Base-by-base conservation (phyloP, 64 coral and sea anemone species). In the Astreopora myriophthalma region DNA sequence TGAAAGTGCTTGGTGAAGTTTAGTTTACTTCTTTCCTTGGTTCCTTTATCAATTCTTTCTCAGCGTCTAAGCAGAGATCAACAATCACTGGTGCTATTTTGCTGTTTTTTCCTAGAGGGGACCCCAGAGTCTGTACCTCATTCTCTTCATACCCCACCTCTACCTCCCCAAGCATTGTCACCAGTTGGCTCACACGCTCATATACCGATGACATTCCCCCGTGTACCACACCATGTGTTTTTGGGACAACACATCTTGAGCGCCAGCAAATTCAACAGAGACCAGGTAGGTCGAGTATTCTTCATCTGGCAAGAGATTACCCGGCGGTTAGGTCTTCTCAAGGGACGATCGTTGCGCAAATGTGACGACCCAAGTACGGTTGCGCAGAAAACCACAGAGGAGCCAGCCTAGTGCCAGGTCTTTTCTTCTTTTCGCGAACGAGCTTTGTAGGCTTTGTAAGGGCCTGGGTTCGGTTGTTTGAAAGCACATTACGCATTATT, bases 221-320 rank as follows among this genome's bases (percentile, higher is more conserved):
- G 76, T 71, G 40, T 92, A 16, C 90, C 90, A 33, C 5, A 20
- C 58, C 80, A 95, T 27, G 93, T 89, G 58, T 74, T 95, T 39
- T 73, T 46, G 24, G 88, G 81, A 34, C 87, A 83, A 67, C 89
- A 91, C 80, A 85, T 95, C 34, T 73, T 95, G 42, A 86, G 87
- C 10, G 93, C 88, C 19, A 91, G 88, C 35, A 88, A 89, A 36
- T 91, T 95, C 80, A 90, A 71, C 33, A 95, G 57, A 71, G 72
- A 82, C 16, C 93, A 95, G 93, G 93, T 95, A 71, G 12, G 42
- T 3, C 28, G 24, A 58, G 4, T 65, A 26, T 22, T 65, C 6
- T 4, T 62, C 20, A 62, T 14, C 13, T 20, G 3, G 8, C 57
- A 5, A n/a, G n/a, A n/a, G n/a, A n/a, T n/a, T n/a, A n/a, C n/a